Percentiles rank a stretch among this genome's conserved stretches.
phyloP scores from a whole-genome alignment of 2,113 vertebrate genomes.

The Eolophus roseicapilla region DNA sequence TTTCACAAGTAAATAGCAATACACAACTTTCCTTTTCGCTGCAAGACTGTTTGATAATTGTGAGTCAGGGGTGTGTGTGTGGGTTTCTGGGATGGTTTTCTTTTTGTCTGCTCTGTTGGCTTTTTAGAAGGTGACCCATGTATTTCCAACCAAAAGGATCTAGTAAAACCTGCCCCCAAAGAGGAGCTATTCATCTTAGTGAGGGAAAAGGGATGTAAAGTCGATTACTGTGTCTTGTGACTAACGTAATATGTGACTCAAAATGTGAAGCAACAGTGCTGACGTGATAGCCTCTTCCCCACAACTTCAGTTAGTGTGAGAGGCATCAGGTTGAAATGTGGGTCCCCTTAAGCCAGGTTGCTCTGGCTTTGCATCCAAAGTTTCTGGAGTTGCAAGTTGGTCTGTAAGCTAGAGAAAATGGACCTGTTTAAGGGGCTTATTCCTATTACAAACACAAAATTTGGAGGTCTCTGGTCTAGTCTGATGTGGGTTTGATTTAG shows the following conservation, averaged over 20 bases:
- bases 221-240: slow-evolving; percentile 28
- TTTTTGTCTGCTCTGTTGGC: not conserved
- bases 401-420: not conserved
- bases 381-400: not conserved
- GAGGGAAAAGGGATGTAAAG: slow-evolving; percentile 33
- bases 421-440: not conserved
- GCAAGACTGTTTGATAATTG: not conserved
- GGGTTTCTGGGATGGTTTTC: not conserved
- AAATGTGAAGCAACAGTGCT: slow-evolving; percentile 44
- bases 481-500: not conserved
- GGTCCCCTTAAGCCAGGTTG: not conserved
- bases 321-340: not conserved
- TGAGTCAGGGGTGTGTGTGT: not conserved
- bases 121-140: not conserved
- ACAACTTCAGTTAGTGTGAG: not conserved
- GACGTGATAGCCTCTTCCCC: slow-evolving; percentile 5
- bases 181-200: slow-evolving; percentile 2
- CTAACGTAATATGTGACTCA: slow-evolving; percentile 45
- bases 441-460: not conserved
- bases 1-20: not conserved
- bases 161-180: not conserved
- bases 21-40: not conserved
- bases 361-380: not conserved
- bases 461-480: not conserved
- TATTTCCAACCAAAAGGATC: slow-evolving; percentile 31